Evolutionary conservation across 2,797 vertebrate genomes (phyloP), one percentile per base, ranked within the genome.

Genomic region (Cuniculus paca): DNA sequence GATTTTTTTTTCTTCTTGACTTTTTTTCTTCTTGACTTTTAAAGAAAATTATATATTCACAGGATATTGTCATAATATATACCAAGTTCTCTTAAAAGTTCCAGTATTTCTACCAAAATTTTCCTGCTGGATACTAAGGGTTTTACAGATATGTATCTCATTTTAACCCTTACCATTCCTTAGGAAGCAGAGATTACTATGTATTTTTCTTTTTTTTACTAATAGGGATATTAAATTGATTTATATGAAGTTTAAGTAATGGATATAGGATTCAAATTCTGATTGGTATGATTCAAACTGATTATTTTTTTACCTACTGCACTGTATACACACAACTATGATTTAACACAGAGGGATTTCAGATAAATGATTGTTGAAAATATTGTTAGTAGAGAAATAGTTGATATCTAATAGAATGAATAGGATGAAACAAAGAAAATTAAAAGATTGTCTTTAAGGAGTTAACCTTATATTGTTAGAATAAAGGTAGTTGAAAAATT

Each of bases 341-440:
- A 50, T 72, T 92, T 82, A 74, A 88, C 20, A 92, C 31, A 93
- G 60, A 95, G 28, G 10, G 72, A 68, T 90, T 95, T 96, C 34
- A 91, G 61, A 94, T 79, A 93, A 93, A 60, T 80, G 14, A 65
- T 39, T 77, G 8, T 65, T 87, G 13, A 42, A 91, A 96, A 81
- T 94, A 77, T 87, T 79, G 87, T 85, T 88, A 91, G n/a, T 80
- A 94, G 52, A 61, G 28, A 96, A 94, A 84, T 86, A 84, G 83
- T 86, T 95, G 48, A 20, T 87, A 26, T 91, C 52, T 54, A 54
- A 54, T 54, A 54, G 70, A 93, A 97, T 60, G 81, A 91, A 65
- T 28, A 70, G 48, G 17, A 90, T 3, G 26, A 2, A 68, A 77
- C 2, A 50, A 88, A 94, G 65, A 65, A 52, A 89, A 84, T 65